Percentiles rank a stretch among this genome's conserved stretches.
These are phyloP conservation scores for Panzeria rudis DNA, from an alignment of 2,888 invertebrate species.

Conservation along the genomic window DNA sequence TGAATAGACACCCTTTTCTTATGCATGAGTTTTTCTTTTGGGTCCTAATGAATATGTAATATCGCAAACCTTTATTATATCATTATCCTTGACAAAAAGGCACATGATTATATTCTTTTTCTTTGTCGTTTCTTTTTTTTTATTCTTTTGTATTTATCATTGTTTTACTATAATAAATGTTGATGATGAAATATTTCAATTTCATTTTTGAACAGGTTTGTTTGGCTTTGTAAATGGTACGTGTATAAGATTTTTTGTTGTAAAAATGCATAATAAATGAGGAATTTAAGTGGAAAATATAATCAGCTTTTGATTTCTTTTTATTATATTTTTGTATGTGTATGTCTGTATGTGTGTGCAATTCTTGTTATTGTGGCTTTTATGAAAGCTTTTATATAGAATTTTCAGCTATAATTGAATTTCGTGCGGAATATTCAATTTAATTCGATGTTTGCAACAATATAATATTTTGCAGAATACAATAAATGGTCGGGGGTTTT, in stretches of 20 bases:
- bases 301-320: constrained; percentile 71
- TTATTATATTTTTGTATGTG: background rate
- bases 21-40: constrained; percentile 12
- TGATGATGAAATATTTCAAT: constrained; percentile 67
- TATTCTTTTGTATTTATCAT: constrained; percentile 48
- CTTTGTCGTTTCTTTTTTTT: background rate
- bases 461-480: constrained; percentile 7
- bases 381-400: constrained; percentile 14
- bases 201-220: constrained; percentile 48
- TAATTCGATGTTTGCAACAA: background rate
- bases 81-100: constrained; percentile 38
- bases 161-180: constrained; percentile 59
- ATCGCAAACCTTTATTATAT: constrained; percentile 52
- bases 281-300: constrained; percentile 72
- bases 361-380: constrained; percentile 39
- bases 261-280: constrained; percentile 72
- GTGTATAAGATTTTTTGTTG: background rate
- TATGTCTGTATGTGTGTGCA: background rate
- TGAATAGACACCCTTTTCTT: background rate
- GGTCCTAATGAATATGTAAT: constrained; percentile 63
- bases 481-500: background rate
- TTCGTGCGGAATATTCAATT: constrained; percentile 52
- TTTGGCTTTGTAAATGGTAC: background rate
- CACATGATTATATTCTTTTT: constrained; percentile 39
- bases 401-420: constrained; percentile 60